phyloP scores from a whole-genome alignment of 2,888 invertebrate genomes.

The Sarcophaga caerulescens region DNA sequence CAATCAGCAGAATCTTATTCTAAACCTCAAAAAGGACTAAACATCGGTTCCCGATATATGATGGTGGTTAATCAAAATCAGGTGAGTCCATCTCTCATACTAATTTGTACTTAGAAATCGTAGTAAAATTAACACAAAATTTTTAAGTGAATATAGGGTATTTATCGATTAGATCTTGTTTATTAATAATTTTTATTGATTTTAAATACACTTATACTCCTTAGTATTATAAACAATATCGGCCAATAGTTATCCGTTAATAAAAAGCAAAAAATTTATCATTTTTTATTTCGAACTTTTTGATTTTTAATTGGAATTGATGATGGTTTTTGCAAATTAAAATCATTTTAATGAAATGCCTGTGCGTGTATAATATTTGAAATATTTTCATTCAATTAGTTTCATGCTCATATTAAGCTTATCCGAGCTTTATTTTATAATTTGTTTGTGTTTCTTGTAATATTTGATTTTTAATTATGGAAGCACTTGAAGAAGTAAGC shows the following conservation, averaged over 20 bases:
- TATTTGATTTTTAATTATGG: background rate
- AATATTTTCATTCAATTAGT: slow-evolving; percentile 51
- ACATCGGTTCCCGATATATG: no score
- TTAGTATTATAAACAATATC: no score
- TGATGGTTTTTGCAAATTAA: slow-evolving; percentile 32
- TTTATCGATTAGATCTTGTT: background rate
- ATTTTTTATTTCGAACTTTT: background rate
- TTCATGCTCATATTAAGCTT: slow-evolving; percentile 54
- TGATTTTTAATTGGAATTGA: background rate
- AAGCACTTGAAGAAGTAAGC: no score
- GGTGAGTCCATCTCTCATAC: no score
- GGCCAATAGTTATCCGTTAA: background rate
- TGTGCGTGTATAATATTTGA: background rate
- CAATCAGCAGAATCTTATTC: no score
- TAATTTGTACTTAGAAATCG: no score
- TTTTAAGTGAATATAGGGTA: no score
- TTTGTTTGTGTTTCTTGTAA: slow-evolving; percentile 3
- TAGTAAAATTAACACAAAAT: no score
- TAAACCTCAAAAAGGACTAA: no score
- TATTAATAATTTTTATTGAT: background rate
- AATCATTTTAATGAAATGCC: slow-evolving; percentile 3
- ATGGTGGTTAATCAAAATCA: no score
- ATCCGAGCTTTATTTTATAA: slow-evolving; percentile 20
- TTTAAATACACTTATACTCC: background rate
- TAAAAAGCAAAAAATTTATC: slow-evolving; percentile 19